A percentile compares a stretch with the other conserved stretches of the same genome.
phyloP scores from a whole-genome alignment of 2,113 vertebrate species.

The Ailuropoda melanoleuca region DNA sequence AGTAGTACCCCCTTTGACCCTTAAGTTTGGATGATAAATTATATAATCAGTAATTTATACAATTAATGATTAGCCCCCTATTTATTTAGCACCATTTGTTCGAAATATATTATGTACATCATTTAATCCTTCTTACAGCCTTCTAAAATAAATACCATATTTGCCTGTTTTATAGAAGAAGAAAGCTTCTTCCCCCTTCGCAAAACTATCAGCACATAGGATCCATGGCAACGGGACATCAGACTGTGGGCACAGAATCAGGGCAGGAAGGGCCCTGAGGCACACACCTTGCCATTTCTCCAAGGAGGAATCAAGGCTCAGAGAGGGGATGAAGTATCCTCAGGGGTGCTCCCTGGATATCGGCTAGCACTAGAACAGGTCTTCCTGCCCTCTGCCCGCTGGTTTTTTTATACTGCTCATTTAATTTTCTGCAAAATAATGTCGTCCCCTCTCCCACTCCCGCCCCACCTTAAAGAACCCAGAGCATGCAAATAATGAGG shows the following conservation, averaged over 20 bases:
- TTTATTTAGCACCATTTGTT: neutral
- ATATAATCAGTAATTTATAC: neutral
- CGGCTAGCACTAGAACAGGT: too few relatives aligned
- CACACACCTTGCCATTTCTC: neutral
- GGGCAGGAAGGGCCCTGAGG: neutral
- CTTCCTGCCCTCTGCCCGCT: neutral
- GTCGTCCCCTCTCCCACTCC: too few relatives aligned
- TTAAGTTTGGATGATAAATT: neutral
- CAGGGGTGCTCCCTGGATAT: rapidly evolving
- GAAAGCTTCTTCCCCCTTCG: neutral
- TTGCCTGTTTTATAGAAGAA: neutral
- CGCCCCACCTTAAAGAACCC: neutral
- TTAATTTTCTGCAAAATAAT: neutral
- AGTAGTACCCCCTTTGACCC: neutral
- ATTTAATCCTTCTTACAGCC: neutral
- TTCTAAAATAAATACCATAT: neutral
- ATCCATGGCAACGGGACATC: rapidly evolving
- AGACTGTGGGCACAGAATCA: rapidly evolving
- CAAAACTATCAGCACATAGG: neutral
- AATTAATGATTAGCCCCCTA: neutral
- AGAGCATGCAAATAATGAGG: neutral
- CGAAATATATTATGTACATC: neutral
- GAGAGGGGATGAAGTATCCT: neutral
- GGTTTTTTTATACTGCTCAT: rapidly evolving
- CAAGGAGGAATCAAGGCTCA: neutral